Evolutionary conservation across 2,888 invertebrate species (phyloP).

Genomic region (Lasioglossum leucozonium): DNA sequence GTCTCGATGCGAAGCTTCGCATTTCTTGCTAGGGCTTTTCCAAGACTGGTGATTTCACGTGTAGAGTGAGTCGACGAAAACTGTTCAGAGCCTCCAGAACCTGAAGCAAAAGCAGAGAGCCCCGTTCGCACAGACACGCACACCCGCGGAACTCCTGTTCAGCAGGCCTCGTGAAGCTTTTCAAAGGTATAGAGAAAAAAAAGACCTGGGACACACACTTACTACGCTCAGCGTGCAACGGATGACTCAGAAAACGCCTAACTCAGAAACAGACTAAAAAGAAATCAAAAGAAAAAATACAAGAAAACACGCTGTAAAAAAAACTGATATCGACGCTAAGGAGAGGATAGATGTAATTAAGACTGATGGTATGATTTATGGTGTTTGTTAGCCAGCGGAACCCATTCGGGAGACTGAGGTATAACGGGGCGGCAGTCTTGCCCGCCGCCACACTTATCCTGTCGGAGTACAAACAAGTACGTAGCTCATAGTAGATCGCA

Average conservation of each 20-base stretch:
- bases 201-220: constrained; percentile 10
- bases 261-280: constrained; percentile 6
- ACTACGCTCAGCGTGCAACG: constrained; percentile 22
- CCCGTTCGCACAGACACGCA: background rate
- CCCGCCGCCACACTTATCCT: constrained; percentile 85
- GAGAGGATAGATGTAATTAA: constrained; percentile 65
- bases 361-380: constrained; percentile 83
- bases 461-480: constrained; percentile 88
- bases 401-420: constrained; percentile 91
- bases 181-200: constrained; percentile 7
- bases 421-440: constrained; percentile 88
- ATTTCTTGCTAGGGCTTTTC: background rate
- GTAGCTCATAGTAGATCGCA: constrained; percentile 85
- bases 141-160: background rate
- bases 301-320: constrained; percentile 48
- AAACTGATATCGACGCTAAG: constrained; percentile 37
- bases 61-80: background rate
- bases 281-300: background rate
- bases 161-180: constrained; percentile 9
- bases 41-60: background rate
- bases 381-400: constrained; percentile 89
- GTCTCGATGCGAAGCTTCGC: background rate
- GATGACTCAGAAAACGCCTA: constrained; percentile 25
- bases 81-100: constrained; percentile 11
- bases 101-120: background rate